These are phyloP conservation scores for Girardinichthys multiradiatus DNA, from an alignment of 2,113 vertebrate species.

Conservation along the genomic window DNA sequence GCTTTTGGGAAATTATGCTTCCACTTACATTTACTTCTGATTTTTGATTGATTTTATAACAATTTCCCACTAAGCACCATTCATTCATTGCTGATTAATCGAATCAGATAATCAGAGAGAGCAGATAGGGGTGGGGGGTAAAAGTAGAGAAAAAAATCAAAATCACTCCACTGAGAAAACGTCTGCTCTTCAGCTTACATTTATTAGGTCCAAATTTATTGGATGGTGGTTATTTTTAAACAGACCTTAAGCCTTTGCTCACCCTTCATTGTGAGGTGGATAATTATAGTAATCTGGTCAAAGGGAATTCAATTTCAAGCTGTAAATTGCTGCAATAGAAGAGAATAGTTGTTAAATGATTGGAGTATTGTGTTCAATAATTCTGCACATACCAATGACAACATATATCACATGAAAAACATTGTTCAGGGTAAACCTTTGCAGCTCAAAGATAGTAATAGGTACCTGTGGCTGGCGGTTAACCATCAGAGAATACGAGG, in stretches of 20 bases:
- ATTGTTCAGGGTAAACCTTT: slow-evolving; percentile 1
- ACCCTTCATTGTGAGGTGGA: slow-evolving; percentile 63
- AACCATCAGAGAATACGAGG: slow-evolving; percentile 1
- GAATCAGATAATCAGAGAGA: slow-evolving; percentile 64
- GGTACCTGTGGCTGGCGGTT: slow-evolving; percentile 10
- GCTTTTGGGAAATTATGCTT: slow-evolving; percentile 59
- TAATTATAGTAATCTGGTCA: slow-evolving; percentile 75
- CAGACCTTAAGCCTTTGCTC: slow-evolving; percentile 68
- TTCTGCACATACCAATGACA: not conserved
- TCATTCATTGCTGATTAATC: slow-evolving; percentile 52
- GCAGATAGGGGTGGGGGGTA: slow-evolving; percentile 24
- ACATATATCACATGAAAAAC: not conserved
- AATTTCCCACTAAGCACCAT: slow-evolving; percentile 46
- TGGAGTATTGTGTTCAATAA: slow-evolving; percentile 9
- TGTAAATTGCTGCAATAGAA: slow-evolving; percentile 39
- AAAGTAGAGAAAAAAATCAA: slow-evolving; percentile 1
- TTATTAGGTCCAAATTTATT: slow-evolving; percentile 68
- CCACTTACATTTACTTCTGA: slow-evolving; percentile 59
- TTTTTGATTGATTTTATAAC: slow-evolving; percentile 61
- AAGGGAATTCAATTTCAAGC: slow-evolving; percentile 63
- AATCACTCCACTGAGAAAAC: slow-evolving; percentile 54
- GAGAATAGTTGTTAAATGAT: slow-evolving; percentile 36
- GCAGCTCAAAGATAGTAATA: slow-evolving; percentile 30
- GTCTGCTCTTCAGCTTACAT: slow-evolving; percentile 55
- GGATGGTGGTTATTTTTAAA: slow-evolving; percentile 73